Evolutionary conservation across 2,888 invertebrate species (phyloP).

Genomic region (Drosophila koepferae): DNA sequence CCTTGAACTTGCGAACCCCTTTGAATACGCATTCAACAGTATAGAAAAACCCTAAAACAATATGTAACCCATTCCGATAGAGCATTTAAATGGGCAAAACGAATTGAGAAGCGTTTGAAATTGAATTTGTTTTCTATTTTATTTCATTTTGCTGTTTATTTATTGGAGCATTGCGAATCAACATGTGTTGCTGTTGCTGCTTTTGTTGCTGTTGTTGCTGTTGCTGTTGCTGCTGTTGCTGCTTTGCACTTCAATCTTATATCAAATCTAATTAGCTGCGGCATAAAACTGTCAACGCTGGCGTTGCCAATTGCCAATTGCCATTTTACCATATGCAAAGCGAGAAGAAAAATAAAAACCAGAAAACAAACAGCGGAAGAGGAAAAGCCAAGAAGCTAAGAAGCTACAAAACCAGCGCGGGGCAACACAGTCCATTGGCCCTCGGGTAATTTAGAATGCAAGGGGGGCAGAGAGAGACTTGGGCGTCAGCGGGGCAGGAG

Average conservation of each 20-base stretch:
- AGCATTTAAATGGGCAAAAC: slow-evolving; percentile 6
- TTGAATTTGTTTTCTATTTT: slow-evolving; percentile 25
- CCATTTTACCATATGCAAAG: slow-evolving; percentile 42
- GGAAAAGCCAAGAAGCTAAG: slow-evolving; percentile 44
- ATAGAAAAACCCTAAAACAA: background rate
- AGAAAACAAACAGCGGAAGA: slow-evolving; percentile 32
- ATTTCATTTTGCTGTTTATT: slow-evolving; percentile 21
- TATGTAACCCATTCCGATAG: slow-evolving; percentile 4
- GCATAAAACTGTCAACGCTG: slow-evolving; percentile 60
- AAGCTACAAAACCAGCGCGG: slow-evolving; percentile 31
- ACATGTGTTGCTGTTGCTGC: slow-evolving; percentile 42
- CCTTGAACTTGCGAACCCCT: background rate
- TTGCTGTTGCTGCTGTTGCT: slow-evolving; percentile 4
- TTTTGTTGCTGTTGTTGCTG: background rate
- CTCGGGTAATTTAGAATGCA: slow-evolving; percentile 77
- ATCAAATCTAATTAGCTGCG: slow-evolving; percentile 63
- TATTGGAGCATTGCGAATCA: slow-evolving; percentile 43
- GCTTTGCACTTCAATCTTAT: slow-evolving; percentile 31
- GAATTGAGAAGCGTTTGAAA: slow-evolving; percentile 26
- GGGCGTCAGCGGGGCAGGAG: background rate
- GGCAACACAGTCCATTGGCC: slow-evolving; percentile 57
- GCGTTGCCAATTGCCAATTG: slow-evolving; percentile 46
- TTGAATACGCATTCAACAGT: background rate
- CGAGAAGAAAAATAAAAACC: background rate
- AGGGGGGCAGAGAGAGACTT: background rate